phyloP scores from a whole-genome alignment of 2,888 invertebrate genomes.

The Drosophila siamana region DNA sequence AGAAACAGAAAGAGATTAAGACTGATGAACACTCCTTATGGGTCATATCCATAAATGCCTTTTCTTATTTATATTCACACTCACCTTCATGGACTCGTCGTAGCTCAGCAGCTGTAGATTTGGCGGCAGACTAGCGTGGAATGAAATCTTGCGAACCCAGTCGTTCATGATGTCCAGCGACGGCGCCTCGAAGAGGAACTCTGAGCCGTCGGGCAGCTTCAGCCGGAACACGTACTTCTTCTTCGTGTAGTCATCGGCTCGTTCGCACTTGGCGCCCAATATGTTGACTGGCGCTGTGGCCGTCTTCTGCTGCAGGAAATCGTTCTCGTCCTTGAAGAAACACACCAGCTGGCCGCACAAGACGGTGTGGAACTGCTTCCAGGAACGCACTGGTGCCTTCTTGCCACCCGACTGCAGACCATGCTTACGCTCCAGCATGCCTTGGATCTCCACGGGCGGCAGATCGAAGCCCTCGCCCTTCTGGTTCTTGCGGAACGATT shows the following conservation, averaged over 20 bases:
- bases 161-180: constrained; percentile 92
- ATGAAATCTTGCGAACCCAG: constrained; percentile 96
- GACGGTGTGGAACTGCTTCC: constrained; percentile 98
- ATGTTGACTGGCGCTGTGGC: constrained; percentile 94
- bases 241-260: constrained; percentile 97
- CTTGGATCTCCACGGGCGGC: constrained; percentile 96
- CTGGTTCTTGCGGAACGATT: constrained; percentile 92
- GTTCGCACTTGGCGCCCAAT: constrained; percentile 91
- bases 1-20: too few relatives aligned
- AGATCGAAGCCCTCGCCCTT: constrained; percentile 87
- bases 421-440: constrained; percentile 96
- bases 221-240: constrained; percentile 97
- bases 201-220: constrained; percentile 94
- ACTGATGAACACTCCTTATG: not conserved
- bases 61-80: not conserved
- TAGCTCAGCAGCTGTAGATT: constrained; percentile 94
- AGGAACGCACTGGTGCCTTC: constrained; percentile 96
- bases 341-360: constrained; percentile 98
- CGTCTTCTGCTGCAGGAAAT: constrained; percentile 95
- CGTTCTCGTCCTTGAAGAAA: constrained; percentile 98
- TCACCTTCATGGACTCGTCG: constrained; percentile 89
- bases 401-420: constrained; percentile 97
- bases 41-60: too few relatives aligned
- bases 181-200: constrained; percentile 94
- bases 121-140: constrained; percentile 96